A percentile compares a stretch with the other conserved stretches of the same genome.
These are phyloP conservation scores for Andrena bucephala DNA, from an alignment of 2,888 invertebrate species.

Conservation along the genomic window DNA sequence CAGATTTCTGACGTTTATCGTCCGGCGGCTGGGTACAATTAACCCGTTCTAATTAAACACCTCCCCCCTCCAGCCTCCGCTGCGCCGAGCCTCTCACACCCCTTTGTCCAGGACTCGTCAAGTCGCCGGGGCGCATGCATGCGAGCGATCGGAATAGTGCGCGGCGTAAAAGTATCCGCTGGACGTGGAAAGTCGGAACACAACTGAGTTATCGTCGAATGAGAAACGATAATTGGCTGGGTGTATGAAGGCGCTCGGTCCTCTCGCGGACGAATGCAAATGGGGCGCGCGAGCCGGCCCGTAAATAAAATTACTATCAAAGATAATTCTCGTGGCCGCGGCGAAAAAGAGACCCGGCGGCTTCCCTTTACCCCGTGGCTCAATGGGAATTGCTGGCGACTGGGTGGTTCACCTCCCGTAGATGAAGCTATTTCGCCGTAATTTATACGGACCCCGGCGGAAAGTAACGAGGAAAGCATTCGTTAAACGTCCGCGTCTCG, in stretches of 20 bases:
- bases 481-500: slow-evolving; percentile 57
- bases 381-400: slow-evolving; percentile 44
- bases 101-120: neutral
- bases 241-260: neutral
- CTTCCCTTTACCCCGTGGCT: slow-evolving; percentile 27
- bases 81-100: neutral
- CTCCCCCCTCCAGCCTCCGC: slow-evolving; percentile 1
- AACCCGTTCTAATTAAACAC: slow-evolving; percentile 52
- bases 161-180: slow-evolving; percentile 17
- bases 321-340: slow-evolving; percentile 39
- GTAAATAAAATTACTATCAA: slow-evolving; percentile 57
- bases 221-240: slow-evolving; percentile 46
- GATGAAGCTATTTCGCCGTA: slow-evolving; percentile 66
- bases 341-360: slow-evolving; percentile 34
- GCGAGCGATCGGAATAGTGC: neutral
- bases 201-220: slow-evolving; percentile 21
- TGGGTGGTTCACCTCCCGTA: slow-evolving; percentile 38
- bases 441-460: slow-evolving; percentile 62
- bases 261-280: slow-evolving; percentile 28
- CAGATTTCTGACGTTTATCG: slow-evolving; percentile 60
- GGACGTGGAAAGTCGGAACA: slow-evolving; percentile 29
- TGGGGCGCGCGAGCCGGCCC: slow-evolving; percentile 15
- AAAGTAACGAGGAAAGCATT: slow-evolving; percentile 68
- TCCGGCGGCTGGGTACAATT: slow-evolving; percentile 36
- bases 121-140: neutral